These are phyloP conservation scores for Puntigrus tetrazona DNA, from an alignment of 2,113 vertebrate genomes.

Conservation along the genomic window DNA sequence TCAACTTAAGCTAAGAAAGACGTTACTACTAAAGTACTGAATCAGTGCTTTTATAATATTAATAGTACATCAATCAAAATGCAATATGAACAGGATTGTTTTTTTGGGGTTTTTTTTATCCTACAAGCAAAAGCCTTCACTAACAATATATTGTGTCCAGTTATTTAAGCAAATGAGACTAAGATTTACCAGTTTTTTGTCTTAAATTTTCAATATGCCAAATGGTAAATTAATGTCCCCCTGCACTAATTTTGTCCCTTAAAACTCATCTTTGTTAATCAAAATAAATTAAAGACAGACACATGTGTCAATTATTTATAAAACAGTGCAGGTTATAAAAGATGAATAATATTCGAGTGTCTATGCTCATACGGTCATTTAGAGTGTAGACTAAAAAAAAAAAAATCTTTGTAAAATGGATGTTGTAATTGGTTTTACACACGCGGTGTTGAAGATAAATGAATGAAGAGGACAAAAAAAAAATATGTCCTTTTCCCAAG, in stretches of 20 bases:
- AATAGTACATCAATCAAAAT: not conserved
- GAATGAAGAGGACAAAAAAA: not conserved
- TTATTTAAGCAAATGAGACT: too few relatives aligned
- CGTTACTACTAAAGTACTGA: not conserved
- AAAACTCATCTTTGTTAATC: not conserved
- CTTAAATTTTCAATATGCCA: too few relatives aligned
- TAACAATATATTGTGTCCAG: too few relatives aligned
- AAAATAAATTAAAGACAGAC: not conserved
- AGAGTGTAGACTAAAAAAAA: not conserved
- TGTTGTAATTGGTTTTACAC: slow-evolving; percentile 14
- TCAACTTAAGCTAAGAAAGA: too few relatives aligned
- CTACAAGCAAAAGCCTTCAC: not conserved
- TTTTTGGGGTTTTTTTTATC: not conserved
- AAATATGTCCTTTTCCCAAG: not conserved
- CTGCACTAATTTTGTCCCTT: too few relatives aligned
- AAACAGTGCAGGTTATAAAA: not conserved
- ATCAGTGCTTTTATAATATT: not conserved
- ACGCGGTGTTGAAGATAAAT: slow-evolving; percentile 53
- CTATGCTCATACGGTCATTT: not conserved
- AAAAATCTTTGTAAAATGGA: not conserved
- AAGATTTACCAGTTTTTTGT: too few relatives aligned
- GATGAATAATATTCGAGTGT: not conserved
- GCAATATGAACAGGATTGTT: not conserved
- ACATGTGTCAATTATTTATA: not conserved
- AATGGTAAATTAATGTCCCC: too few relatives aligned